Base-by-base conservation (phyloP, 2,797 vertebrate genomes). In the Eulemur rubriventer region DNA sequence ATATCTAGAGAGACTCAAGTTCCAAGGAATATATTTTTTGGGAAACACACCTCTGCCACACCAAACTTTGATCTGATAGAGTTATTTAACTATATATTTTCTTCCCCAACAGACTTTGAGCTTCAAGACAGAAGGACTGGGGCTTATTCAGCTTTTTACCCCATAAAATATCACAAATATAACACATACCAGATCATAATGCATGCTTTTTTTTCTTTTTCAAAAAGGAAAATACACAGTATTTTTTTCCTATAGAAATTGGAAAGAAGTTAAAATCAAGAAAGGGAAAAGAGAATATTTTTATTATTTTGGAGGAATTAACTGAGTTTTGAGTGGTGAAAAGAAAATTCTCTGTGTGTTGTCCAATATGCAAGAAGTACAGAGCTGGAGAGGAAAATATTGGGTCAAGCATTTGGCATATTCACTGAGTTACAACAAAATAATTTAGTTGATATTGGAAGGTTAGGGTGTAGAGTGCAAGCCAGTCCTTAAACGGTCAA, bases 221-320 rank as follows among this genome's bases (percentile, higher is more conserved):
- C 2, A 76, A 35, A 88, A 46, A n/a, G 26, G 4, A 63, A 35
- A 2, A 2, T 50, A 7, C 48, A 43, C 30, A 61, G 55, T 41
- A 57, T 57, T 17, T 82, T 95, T 95, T 75, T 20, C 43, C 26
- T 88, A 16, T 63, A 90, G 91, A 13, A 95, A 26, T 18, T 82
- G 30, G 30, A 81, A 18, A 85, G 57, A 48, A 80, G 30, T 89
- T 85, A 38, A 95, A 91, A 91, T 46, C 79, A 91, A 89, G 12
- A 57, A 69, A 79, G 55, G 24, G 5, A 48, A 65, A 70, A 63
- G 85, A 48, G 35, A 30, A 63, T 67, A 43, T 28, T 17, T 73
- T 75, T 88, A 33, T 88, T 85, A 59, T 38, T 84, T 94, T 96
- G 57, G 52, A 94, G 33, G 35, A 94, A 59, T 85, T 57, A 84